Evolutionary conservation across 2,113 vertebrate species (phyloP).

Genomic region (Elaphurus davidianus): DNA sequence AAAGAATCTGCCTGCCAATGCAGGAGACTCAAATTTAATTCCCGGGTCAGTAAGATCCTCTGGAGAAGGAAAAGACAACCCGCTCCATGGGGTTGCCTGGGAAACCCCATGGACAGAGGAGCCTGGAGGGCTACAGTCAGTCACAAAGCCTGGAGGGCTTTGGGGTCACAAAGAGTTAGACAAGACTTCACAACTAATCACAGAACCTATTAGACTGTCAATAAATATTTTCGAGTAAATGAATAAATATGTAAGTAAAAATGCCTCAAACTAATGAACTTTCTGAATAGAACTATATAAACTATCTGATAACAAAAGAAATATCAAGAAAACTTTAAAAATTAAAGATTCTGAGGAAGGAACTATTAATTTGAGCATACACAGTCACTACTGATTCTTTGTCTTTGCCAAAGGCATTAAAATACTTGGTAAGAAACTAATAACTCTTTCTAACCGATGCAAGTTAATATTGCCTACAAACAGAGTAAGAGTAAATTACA

Average conservation of each 20-base stretch:
- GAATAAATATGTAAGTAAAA: not conserved
- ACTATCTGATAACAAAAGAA: not conserved
- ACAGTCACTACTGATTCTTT: not conserved
- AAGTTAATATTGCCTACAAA: constrained; percentile 34
- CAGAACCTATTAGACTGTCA: not conserved
- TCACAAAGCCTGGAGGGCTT: no score
- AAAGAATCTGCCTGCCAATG: not conserved
- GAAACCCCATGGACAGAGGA: not conserved
- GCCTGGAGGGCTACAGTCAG: not conserved
- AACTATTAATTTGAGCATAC: not conserved
- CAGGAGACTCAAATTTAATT: not conserved
- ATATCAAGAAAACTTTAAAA: not conserved
- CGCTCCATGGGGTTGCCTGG: not conserved
- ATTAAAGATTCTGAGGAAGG: not conserved
- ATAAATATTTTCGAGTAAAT: constrained; percentile 10
- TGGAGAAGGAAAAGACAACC: not conserved
- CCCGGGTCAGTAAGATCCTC: not conserved
- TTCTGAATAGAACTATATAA: not conserved
- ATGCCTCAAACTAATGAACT: not conserved
- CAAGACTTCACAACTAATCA: not conserved
- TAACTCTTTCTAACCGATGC: constrained; percentile 12
- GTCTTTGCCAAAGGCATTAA: constrained; percentile 2
- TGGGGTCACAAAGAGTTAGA: not conserved
- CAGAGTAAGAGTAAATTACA: constrained; percentile 23
- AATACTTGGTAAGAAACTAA: constrained; percentile 24